Conservation (phyloP, 2,797 vertebrate species). For the Threskiornis aethiopicus region DNA sequence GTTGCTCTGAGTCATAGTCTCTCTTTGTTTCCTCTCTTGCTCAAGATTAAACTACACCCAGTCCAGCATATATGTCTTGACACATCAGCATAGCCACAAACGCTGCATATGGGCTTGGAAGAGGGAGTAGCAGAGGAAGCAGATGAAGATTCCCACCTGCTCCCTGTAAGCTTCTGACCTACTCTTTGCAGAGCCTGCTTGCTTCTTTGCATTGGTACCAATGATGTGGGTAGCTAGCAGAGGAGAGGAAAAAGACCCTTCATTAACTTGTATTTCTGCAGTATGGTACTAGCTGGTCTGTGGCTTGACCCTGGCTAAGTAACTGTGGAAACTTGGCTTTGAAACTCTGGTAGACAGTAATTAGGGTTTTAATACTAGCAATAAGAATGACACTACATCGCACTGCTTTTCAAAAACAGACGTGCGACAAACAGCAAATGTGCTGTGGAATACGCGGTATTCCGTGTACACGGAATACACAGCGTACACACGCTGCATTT, state of each 20-base stretch:
- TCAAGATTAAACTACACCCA: background rate
- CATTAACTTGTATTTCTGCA: background rate
- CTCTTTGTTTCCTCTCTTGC: slow-evolving; percentile 32
- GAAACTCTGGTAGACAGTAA: background rate
- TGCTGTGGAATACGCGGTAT: background rate
- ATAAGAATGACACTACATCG: accelerated
- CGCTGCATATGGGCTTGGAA: background rate
- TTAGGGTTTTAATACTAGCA: accelerated
- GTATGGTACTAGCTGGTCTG: background rate
- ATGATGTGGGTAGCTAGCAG: background rate
- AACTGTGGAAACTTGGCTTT: background rate
- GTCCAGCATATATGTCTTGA: background rate
- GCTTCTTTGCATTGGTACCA: background rate
- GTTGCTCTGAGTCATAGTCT: slow-evolving; percentile 51
- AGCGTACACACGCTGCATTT: background rate
- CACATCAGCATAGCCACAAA: background rate
- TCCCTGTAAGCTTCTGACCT: background rate
- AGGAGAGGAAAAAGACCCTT: background rate
- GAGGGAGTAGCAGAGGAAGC: background rate
- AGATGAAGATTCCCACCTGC: background rate
- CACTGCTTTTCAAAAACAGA: background rate
- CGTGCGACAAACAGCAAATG: background rate
- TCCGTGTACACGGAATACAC: background rate
- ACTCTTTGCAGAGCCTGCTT: background rate
- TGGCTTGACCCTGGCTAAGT: background rate